phyloP scores from a whole-genome alignment of 2,113 vertebrate genomes.

The Glaucidium brasilianum region DNA sequence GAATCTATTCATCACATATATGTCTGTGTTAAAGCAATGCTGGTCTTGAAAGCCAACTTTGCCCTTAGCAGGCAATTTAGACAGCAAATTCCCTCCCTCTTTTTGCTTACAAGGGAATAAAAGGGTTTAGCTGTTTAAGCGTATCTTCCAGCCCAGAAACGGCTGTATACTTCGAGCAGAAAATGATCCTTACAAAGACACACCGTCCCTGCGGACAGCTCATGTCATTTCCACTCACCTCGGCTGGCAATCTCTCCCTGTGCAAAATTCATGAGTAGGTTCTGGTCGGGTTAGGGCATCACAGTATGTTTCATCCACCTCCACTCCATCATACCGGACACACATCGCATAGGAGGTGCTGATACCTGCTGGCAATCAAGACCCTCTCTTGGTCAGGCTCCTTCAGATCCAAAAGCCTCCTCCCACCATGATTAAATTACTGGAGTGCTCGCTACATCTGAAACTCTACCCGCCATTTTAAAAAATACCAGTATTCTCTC shows the following conservation, averaged over 20 bases:
- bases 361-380: slow-evolving; percentile 75
- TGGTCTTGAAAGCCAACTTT: not conserved
- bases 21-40: not conserved
- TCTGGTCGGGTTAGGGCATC: slow-evolving; percentile 85
- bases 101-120: not conserved
- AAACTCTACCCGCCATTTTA: not conserved
- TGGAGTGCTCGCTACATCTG: not conserved
- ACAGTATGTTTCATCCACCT: slow-evolving; percentile 84
- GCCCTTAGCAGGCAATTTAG: not conserved
- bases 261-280: slow-evolving; percentile 86
- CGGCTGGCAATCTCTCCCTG: slow-evolving; percentile 86
- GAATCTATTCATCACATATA: rapidly evolving
- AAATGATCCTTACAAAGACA: not conserved
- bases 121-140: not conserved
- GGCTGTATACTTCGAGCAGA: not conserved
- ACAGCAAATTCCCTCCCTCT: not conserved
- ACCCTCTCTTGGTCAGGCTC: not conserved
- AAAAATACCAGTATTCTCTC: not conserved
- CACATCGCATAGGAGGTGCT: slow-evolving; percentile 81
- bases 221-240: slow-evolving; percentile 68
- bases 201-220: not conserved
- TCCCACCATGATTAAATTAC: not conserved
- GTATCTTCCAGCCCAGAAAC: not conserved
- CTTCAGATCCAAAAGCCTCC: not conserved
- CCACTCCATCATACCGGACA: slow-evolving; percentile 83